Conservation (phyloP, 2,797 vertebrate genomes). For the Parauchenoglanis punctatus region DNA sequence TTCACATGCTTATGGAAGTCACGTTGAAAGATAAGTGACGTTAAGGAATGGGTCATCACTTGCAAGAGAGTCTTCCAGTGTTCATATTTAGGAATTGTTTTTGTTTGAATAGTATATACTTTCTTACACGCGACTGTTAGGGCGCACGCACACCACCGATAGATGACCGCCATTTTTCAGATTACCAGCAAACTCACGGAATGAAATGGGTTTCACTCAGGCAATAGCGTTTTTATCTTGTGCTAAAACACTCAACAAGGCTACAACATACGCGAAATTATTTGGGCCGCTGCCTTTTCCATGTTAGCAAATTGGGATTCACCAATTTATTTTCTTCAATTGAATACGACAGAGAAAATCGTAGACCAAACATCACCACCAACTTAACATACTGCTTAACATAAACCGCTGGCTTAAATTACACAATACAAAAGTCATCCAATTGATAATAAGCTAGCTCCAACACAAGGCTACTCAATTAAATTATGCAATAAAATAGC, state of each 20-base stretch:
- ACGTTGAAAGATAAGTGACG: conserved; percentile 12
- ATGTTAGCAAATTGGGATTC: not conserved
- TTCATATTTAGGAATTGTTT: not conserved
- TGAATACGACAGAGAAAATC: not conserved
- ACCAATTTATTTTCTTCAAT: not conserved
- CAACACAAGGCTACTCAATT: not conserved
- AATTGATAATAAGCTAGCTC: not conserved
- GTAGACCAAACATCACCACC: not conserved
- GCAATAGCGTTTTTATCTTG: not conserved
- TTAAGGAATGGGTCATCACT: conserved; percentile 28
- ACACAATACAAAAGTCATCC: too few relatives aligned
- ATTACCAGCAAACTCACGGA: not conserved
- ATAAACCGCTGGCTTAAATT: not conserved
- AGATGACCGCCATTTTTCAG: not conserved
- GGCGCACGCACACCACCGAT: not conserved
- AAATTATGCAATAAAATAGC: not conserved
- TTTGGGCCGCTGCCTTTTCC: not conserved
- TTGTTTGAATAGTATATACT: conserved; percentile 3
- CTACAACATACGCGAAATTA: not conserved
- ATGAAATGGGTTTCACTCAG: not conserved
- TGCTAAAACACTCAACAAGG: conserved; percentile 19
- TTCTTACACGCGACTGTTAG: conserved; percentile 1
- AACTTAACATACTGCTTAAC: not conserved
- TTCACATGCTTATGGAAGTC: conserved; percentile 55
- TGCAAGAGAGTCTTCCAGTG: not conserved